Base-by-base conservation (phyloP, 1,140 invertebrate genomes). In the Hylaeus anthracinus region DNA sequence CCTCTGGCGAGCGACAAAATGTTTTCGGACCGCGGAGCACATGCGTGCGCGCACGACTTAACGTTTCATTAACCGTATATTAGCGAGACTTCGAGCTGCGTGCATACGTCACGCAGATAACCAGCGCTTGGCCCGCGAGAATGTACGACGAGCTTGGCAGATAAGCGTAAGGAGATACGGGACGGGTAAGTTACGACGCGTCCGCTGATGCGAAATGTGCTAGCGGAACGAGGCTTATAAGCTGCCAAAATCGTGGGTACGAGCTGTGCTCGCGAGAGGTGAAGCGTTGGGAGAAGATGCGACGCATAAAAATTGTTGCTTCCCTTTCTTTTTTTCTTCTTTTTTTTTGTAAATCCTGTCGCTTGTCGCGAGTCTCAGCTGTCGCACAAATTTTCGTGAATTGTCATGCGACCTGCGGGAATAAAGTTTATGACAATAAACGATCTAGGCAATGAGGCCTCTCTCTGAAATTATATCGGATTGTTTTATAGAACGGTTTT, bases 31-130 rank as follows among this genome's bases (percentile, higher is more conserved):
- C 39, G 64, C 79, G 45, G 63, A 15, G 48, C 61, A 39, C 48
- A 56, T 14, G 84, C 45, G 72, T 45, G 67, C 55, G 60, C 84
- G 72, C 75, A 81, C 79, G 86, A 84, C 84, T 86, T 82, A 77
- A 85, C 72, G 80, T 90, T 90, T 90, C 88, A 90, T 90, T 90
- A 89, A 88, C 87, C 88, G 76, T 88, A 88, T 87, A 89, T 90
- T 90, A 90, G 82, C 82, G 81, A 72, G 74, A 71, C 84, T 69
- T 79, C 73, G 74, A 83, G 67, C 74, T 76, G 60, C 65, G 79
- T 76, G 74, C 87, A 89, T 88, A 88, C 81, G 88, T 90, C 83
- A 85, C 79, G 67, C 51, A 84, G 88, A 89, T 89, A 89, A 89
- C 84, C 74, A 43, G 12, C 45, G 70, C 65, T 51, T 75, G 67